Base-by-base conservation (phyloP, 30 jellyfish, hydroid and myxozoan species). In the Aurelia aurita region DNA sequence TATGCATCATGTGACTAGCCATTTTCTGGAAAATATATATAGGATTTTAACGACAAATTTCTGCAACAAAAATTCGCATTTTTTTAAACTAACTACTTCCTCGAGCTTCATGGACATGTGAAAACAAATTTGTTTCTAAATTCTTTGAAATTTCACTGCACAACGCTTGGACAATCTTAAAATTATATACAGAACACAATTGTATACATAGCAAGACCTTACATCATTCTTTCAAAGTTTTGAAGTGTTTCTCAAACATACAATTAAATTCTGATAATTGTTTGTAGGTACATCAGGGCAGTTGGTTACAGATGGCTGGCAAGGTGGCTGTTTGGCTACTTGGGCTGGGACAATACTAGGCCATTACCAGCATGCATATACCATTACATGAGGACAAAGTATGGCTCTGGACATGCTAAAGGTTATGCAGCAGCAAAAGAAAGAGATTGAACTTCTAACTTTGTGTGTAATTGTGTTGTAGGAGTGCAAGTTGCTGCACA, bases 311-410 rank as follows among this genome's bases (percentile, higher is more conserved):
- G 84, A 47, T 71, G 84, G 84, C 23, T 71, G 3, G 59, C 59
- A 9, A 44, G 84, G 43, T 71, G 59, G 54, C 34, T 31, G 60
- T 70, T 29, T 70, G 85, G 85, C 71, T 72, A 72, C 43, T 53
- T 72, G 2, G 85, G 85, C 10, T 72, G 85, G 85, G 85, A 72
- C 64, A 72, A 47, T 72, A 72, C 71, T 7, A 72, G 85, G 43
- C 57, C 85, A 11, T 28, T 72, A 9, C 70, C 72, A 45, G 85
- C 85, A 72, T 72, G 85, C 19, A 59, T 72, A 22, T 72, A 72
- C 14, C 29, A 23, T 16, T 47, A 20, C 46, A 35, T 72, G 69
- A 5, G 85, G n/a, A 72, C 54, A 44, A 72, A 45, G 64, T 72
- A 72, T 72, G 71, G 53, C 18, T 44, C 85, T 13, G 23, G 63